Percentiles rank a stretch among this genome's conserved stretches.
Conservation (phyloP, 2,113 vertebrate species). For the Elephantulus edwardii region DNA sequence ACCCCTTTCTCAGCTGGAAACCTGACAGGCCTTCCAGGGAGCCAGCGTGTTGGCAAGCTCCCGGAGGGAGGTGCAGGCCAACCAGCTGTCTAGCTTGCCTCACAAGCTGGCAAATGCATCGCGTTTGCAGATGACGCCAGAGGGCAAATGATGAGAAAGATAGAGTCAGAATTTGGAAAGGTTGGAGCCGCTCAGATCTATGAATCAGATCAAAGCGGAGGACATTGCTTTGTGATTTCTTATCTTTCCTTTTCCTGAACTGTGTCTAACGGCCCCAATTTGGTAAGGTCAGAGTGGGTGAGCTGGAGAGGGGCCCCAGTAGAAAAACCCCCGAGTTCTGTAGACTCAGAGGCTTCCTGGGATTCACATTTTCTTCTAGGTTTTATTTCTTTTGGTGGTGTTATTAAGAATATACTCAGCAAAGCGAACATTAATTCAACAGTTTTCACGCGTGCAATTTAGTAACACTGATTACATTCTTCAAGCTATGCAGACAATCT, state of each 20-base stretch:
- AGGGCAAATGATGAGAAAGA: constrained; percentile 5
- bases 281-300: background rate
- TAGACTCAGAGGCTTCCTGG: background rate
- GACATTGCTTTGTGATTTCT: constrained; percentile 6
- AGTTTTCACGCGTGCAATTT: no score
- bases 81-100: background rate
- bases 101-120: constrained; percentile 20
- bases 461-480: no score
- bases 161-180: constrained; percentile 38
- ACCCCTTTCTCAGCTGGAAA: constrained; percentile 12
- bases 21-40: background rate
- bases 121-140: background rate
- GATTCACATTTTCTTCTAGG: no score
- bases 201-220: background rate
- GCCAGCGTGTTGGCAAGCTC: background rate
- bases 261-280: constrained; percentile 2
- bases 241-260: background rate
- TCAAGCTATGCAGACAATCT: no score
- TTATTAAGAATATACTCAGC: no score
- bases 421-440: no score
- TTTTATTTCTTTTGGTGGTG: no score
- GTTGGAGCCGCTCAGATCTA: background rate
- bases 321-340: no score
- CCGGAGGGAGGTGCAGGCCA: background rate
- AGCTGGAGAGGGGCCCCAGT: constrained; percentile 4